phyloP scores from a whole-genome alignment of 2,797 vertebrate species.

The Staurois parvus region DNA sequence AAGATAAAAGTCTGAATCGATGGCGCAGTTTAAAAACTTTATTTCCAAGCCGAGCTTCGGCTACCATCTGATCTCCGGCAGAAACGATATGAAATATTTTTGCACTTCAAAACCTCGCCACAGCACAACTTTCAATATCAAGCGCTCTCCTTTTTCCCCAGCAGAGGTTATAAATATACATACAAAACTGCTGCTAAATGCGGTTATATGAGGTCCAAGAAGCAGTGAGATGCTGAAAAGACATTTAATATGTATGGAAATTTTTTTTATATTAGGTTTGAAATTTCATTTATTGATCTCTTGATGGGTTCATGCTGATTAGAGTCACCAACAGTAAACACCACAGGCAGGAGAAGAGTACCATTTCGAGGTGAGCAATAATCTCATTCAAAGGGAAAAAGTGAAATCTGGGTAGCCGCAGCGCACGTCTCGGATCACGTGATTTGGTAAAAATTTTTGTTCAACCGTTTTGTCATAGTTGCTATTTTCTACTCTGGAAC shows the following conservation, averaged over 20 bases:
- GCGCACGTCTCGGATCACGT: no score
- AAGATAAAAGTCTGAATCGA: neutral
- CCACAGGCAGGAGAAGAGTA: neutral
- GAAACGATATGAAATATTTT: conserved; percentile 7
- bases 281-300: conserved; percentile 61
- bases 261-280: conserved; percentile 61
- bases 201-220: conserved; percentile 63
- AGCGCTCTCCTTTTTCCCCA: conserved; percentile 31
- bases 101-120: neutral
- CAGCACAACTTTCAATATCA: conserved; percentile 53
- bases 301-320: conserved; percentile 60
- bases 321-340: conserved; percentile 47
- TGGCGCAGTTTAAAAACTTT: neutral
- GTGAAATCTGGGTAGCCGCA: neutral
- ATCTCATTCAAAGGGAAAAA: neutral
- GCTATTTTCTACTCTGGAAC: no score
- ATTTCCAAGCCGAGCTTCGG: neutral
- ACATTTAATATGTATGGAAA: conserved; percentile 69
- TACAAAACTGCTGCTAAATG: conserved; percentile 60
- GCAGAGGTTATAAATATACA: conserved; percentile 68
- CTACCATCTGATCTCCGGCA: conserved; percentile 8
- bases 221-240: conserved; percentile 52
- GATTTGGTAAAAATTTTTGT: no score
- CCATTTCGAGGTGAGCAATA: neutral
- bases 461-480: no score